A percentile compares a stretch with the other conserved stretches of the same genome.
phyloP scores from a whole-genome alignment of 2,888 invertebrate genomes.

The Orgyia antiqua region DNA sequence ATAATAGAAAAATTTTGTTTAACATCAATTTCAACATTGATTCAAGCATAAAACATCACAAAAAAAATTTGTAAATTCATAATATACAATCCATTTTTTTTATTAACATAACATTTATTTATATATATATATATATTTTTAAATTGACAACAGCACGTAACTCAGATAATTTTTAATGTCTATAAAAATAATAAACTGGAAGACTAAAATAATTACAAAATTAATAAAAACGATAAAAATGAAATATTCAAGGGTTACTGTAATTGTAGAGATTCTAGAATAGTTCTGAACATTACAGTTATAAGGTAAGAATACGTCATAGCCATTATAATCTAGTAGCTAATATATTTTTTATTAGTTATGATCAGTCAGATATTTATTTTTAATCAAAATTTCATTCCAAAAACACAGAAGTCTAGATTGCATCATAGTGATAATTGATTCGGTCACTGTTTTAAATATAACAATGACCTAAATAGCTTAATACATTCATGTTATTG shows the following conservation, averaged over 20 bases:
- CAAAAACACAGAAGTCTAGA: too few relatives aligned
- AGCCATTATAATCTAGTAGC: constrained; percentile 1
- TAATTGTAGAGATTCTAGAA: neutral
- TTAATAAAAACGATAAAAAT: constrained; percentile 6
- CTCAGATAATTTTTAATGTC: too few relatives aligned
- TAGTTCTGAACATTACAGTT: neutral
- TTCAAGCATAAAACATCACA: neutral
- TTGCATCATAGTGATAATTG: neutral
- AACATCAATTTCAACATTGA: neutral
- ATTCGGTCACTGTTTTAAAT: neutral
- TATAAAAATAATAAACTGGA: too few relatives aligned
- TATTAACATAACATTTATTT: neutral
- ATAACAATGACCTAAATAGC: neutral
- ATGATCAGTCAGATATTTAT: neutral
- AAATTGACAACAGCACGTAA: constrained; percentile 1
- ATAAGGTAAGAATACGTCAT: neutral
- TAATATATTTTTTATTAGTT: constrained; percentile 1
- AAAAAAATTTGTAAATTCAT: constrained; percentile 2
- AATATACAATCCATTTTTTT: too few relatives aligned
- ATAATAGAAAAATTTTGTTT: neutral
- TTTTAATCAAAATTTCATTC: too few relatives aligned
- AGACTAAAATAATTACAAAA: constrained; percentile 24
- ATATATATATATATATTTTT: constrained; percentile 1
- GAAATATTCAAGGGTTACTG: too few relatives aligned
- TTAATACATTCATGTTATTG: neutral